Evolutionary conservation across 1,140 invertebrate species (phyloP), one percentile per base, ranked within the genome.

Genomic region (Drosophila prosaltans): DNA sequence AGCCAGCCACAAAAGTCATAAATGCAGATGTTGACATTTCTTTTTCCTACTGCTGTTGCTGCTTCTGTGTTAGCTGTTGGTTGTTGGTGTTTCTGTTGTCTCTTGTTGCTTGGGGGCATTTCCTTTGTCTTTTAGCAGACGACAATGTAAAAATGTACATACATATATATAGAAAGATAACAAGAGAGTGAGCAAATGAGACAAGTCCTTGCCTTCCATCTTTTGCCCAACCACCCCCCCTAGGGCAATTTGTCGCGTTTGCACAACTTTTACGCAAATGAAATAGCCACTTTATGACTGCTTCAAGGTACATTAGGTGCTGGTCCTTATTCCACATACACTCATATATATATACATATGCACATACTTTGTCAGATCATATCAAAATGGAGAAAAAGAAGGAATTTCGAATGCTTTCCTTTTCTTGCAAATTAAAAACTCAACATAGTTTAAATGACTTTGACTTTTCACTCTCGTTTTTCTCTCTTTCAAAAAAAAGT

Each of bases 21-120:
- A 89, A 89, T 89, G 84, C 84, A 89, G 84, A 89, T 89, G 84
- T 82, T 84, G 70, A 89, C 84, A 89, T 89, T 89, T 89, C 71
- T 80, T 68, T 83, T 51, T 32, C 54, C 48, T 65, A 3, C 55
- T 65, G n/a, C 76, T 28, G 10, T 51, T 9, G 9, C 30, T 36
- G 8, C 41, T 36, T 36, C 32, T 36, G 3, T 48, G 7, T 24
- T 48, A 4, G 40, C n/a, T 43, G 41, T 43, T 16, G n/a, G 1
- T 43, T 43, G 43, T 5, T 21, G 43, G 16, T 45, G 45, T 48
- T 48, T 16, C 45, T 48, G 21, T 21, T 48, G 10, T 40, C 11
- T 48, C 8, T 21, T 36, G 62, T 26, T 65, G 67, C 82, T 77
- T 69, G 59, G 65, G 76, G 83, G 76, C 79, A 82, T 88, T 82